Evolutionary conservation across 2,113 vertebrate genomes (phyloP), one percentile per base, ranked within the genome.

Genomic region (Pholis gunnellus): DNA sequence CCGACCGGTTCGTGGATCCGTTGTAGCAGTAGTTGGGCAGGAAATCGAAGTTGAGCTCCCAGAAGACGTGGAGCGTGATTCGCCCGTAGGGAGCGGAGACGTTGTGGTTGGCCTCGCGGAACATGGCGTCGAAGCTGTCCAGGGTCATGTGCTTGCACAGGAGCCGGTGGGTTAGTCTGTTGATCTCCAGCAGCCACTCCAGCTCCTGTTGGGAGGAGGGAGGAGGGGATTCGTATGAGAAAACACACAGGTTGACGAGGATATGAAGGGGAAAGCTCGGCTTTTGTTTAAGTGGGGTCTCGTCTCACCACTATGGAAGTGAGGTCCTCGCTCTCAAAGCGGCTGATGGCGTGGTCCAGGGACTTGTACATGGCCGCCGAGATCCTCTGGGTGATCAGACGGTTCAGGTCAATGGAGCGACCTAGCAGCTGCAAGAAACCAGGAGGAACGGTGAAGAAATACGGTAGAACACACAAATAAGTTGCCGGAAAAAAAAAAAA

Each of bases 11-110:
- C 29, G 98, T 99, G 87, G 98, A 99, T 22, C 98, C 98, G 0
- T 99, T 99, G 95, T 99, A 99, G 95, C 98, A 99, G 92, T 99
- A 99, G 95, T 99, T 99, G 64, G 98, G 98, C 61, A 99, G 96
- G 91, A 99, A 99, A 92, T 99, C 98, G 3, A 99, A 99, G 94
- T 99, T 99, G 78, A 99, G 97, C 90, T 99, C 98, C 98, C 98
- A 99, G 94, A 99, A 99, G 90, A 99, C 98, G 0, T 99, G 98
- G 25, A 99, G 96, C 0, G 98, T 99, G 95, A 99, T 99, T 72
- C 98, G 96, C 15, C 98, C 98, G 0, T 99, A 99, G n/a, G 98
- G 98, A 0, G 98, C 98, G 0, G 98, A 99, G 72, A 99, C 98
- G 0, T 99, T 99, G 94, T 99, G 98, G 90, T 99, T 99, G 94